phyloP scores from a whole-genome alignment of 2,888 invertebrate species.

The Pristionchus mayeri region DNA sequence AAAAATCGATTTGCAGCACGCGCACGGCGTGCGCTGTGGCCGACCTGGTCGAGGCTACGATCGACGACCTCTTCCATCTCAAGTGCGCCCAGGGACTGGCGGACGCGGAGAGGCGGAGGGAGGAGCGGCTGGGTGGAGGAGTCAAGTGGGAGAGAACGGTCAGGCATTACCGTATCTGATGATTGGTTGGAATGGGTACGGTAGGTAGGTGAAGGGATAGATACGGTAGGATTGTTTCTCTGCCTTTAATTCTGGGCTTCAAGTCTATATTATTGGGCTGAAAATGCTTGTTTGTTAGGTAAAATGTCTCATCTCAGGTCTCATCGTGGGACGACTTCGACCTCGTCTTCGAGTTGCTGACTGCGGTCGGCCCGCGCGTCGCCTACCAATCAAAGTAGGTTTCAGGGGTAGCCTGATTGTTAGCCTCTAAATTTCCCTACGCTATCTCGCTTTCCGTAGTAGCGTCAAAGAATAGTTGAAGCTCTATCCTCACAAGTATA shows the following conservation, averaged over 20 bases:
- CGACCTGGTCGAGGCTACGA: constrained; percentile 63
- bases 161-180: too few relatives aligned
- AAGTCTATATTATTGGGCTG: too few relatives aligned
- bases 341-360: constrained; percentile 54
- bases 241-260: neutral
- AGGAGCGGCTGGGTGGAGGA: neutral
- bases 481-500: too few relatives aligned
- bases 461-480: too few relatives aligned
- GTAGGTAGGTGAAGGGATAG: neutral
- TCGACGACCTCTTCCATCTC: constrained; percentile 64
- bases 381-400: constrained; percentile 73
- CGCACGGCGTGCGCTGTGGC: constrained; percentile 66
- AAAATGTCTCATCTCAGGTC: neutral
- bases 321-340: constrained; percentile 64
- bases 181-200: neutral
- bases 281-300: neutral
- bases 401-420: too few relatives aligned
- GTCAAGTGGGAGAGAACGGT: constrained; percentile 36
- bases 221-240: neutral
- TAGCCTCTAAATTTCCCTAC: too few relatives aligned
- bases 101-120: neutral
- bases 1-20: constrained; percentile 51
- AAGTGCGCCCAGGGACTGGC: constrained; percentile 44
- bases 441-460: too few relatives aligned
- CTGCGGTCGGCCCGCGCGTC: constrained; percentile 63